These are phyloP conservation scores for Drosophila nasuta DNA, from an alignment of 1,140 invertebrate genomes.

Conservation along the genomic window DNA sequence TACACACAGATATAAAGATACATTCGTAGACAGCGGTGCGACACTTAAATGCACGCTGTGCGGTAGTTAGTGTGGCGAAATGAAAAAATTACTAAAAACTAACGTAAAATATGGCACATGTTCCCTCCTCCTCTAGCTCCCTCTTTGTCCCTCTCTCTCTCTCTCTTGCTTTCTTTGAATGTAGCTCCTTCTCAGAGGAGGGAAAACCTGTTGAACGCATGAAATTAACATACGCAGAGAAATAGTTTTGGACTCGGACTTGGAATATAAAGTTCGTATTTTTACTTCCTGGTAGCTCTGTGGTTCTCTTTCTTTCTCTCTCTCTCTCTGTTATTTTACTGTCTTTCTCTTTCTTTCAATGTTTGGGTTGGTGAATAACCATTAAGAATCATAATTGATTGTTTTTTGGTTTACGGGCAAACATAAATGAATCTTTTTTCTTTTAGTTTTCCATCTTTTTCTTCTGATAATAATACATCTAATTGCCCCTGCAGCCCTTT, in stretches of 20 bases:
- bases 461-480: conserved; percentile 34
- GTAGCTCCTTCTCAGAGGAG: neutral
- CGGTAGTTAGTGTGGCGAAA: conserved; percentile 79
- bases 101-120: conserved; percentile 69
- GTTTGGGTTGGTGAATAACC: conserved; percentile 26
- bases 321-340: neutral
- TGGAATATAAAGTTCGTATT: conserved; percentile 46
- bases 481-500: conserved; percentile 30
- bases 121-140: no score
- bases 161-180: neutral
- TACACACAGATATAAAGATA: conserved; percentile 44
- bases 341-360: no score
- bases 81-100: conserved; percentile 74
- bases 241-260: conserved; percentile 36
- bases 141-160: neutral
- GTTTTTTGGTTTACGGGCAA: conserved; percentile 48
- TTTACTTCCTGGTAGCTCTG: conserved; percentile 55
- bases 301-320: neutral
- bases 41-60: conserved; percentile 79
- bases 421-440: conserved; percentile 41
- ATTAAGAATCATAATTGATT: conserved; percentile 72
- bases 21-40: conserved; percentile 50
- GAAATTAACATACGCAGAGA: conserved; percentile 68
- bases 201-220: conserved; percentile 76
- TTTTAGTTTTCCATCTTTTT: conserved; percentile 14